These are phyloP conservation scores for Thalassarche chlororhynchos DNA, from an alignment of 2,113 vertebrate species.

Conservation along the genomic window DNA sequence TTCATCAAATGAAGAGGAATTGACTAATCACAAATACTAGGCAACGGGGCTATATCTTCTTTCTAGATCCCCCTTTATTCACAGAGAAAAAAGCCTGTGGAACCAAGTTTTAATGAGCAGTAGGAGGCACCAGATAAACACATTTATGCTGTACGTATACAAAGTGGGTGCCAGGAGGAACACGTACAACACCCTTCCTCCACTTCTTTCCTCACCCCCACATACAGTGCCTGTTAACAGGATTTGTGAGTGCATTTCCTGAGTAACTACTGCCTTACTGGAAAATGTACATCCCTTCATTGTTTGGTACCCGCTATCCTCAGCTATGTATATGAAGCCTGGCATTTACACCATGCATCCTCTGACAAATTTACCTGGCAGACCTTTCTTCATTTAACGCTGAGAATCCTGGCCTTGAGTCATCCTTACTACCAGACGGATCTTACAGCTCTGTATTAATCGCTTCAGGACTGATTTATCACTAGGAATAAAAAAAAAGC, in stretches of 20 bases:
- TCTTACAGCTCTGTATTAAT: background rate
- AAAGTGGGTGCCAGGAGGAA: conserved; percentile 38
- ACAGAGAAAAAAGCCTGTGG: background rate
- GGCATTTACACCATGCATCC: background rate
- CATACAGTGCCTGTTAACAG: background rate
- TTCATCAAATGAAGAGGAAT: background rate
- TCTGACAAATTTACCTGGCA: background rate
- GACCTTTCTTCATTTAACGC: background rate
- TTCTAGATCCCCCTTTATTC: background rate
- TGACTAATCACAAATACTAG: background rate
- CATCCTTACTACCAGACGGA: background rate
- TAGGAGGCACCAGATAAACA: background rate
- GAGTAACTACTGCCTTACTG: background rate
- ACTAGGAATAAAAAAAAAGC: background rate
- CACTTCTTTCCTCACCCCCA: background rate
- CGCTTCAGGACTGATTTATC: background rate
- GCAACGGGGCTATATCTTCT: background rate
- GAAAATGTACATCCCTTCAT: conserved; percentile 29
- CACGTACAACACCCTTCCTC: conserved; percentile 52
- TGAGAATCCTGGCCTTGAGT: background rate
- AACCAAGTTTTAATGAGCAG: background rate
- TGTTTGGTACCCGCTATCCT: background rate
- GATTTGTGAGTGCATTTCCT: conserved; percentile 46
- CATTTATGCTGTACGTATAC: background rate
- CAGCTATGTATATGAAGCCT: background rate